These are phyloP conservation scores for Acrossocheilus fasciatus DNA, from an alignment of 2,797 vertebrate genomes.

Conservation along the genomic window DNA sequence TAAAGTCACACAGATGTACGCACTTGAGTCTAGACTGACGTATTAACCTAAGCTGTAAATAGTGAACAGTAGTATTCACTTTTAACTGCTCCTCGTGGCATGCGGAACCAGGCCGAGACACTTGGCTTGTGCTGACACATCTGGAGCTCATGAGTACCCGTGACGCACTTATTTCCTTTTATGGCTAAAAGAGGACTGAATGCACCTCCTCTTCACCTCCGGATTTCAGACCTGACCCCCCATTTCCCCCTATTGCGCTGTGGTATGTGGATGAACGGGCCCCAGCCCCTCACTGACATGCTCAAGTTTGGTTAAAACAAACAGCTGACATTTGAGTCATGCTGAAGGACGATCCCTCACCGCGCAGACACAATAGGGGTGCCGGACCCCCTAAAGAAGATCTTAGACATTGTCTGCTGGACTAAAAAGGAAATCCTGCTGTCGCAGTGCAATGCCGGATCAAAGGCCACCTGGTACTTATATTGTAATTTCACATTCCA, in stretches of 20 bases:
- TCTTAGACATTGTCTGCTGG: conserved; percentile 26
- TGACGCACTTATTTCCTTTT: conserved; percentile 71
- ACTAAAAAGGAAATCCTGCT: conserved; percentile 42
- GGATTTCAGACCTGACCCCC: conserved; percentile 54
- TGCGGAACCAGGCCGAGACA: conserved; percentile 54
- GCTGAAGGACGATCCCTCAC: conserved; percentile 44
- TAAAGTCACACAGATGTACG: neutral
- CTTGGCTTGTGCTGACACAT: conserved; percentile 66
- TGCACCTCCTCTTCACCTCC: conserved; percentile 48
- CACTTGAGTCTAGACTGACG: neutral
- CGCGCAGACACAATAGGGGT: conserved; percentile 41
- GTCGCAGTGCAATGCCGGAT: neutral
- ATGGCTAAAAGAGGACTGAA: conserved; percentile 65
- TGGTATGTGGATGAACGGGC: conserved; percentile 54
- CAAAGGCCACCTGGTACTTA: conserved; percentile 26
- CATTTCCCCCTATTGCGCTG: conserved; percentile 54
- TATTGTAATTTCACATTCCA: conserved; percentile 17
- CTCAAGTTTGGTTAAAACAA: conserved; percentile 68
- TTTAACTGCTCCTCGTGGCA: conserved; percentile 32
- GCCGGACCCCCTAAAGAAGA: conserved; percentile 38
- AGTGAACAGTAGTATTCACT: conserved; percentile 25
- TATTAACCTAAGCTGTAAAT: conserved; percentile 11
- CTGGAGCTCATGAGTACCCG: conserved; percentile 58
- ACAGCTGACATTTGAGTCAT: conserved; percentile 56
- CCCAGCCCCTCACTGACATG: conserved; percentile 48